Percentiles rank a stretch among this genome's conserved stretches.
phyloP scores from a whole-genome alignment of 2,113 vertebrate genomes.

The Platycercus adscitus region DNA sequence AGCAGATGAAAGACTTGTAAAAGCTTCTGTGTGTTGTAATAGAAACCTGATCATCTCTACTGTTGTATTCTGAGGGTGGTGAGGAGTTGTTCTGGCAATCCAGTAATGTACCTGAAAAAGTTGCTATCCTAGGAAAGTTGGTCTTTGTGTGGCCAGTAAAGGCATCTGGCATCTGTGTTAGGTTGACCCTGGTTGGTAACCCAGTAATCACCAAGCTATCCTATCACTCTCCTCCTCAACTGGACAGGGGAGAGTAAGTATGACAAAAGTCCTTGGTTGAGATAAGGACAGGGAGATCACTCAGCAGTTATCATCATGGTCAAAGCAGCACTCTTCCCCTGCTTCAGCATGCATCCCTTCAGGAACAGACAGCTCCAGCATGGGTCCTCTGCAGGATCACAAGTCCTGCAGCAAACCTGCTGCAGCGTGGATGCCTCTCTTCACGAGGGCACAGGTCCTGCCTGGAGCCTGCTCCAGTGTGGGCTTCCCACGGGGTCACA shows the following conservation, averaged over 20 bases:
- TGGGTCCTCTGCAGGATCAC: too few relatives aligned
- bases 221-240: neutral
- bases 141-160: neutral
- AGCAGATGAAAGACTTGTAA: neutral
- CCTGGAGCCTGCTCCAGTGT: neutral
- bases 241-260: neutral
- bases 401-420: neutral
- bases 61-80: fast-evolving
- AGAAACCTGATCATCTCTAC: neutral
- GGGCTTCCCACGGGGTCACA: fast-evolving
- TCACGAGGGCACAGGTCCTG: fast-evolving
- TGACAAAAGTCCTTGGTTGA: neutral
- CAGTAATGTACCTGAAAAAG: neutral
- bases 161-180: neutral
- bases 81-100: neutral
- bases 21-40: neutral
- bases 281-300: neutral
- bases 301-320: fast-evolving
- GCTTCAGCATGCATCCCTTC: neutral
- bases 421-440: fast-evolving
- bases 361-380: neutral
- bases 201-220: neutral
- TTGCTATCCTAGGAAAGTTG: neutral
- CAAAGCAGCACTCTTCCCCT: neutral
- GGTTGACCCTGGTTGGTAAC: neutral